phyloP scores from a whole-genome alignment of 2,113 vertebrate species.

The Pelvicachromis taeniatus region DNA sequence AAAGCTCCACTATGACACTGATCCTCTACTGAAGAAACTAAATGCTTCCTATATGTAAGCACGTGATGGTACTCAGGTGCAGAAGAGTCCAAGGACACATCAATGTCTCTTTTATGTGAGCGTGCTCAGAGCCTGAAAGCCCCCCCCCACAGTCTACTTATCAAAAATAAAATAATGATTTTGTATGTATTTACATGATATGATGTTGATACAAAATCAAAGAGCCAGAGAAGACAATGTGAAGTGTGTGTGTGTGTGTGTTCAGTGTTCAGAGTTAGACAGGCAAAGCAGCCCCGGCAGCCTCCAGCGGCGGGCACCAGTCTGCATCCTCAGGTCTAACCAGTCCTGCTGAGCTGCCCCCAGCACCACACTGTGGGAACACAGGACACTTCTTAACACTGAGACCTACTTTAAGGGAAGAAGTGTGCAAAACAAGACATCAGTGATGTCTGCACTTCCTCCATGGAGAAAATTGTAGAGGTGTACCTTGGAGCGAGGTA shows the following conservation, averaged over 20 bases:
- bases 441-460: not conserved
- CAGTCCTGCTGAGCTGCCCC: constrained; percentile 48
- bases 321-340: constrained; percentile 56
- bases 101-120: not conserved
- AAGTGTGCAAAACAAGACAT: not conserved
- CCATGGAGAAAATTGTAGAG: not conserved
- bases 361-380: constrained; percentile 13
- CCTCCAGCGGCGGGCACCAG: constrained; percentile 28
- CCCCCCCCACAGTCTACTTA: not conserved
- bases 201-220: not conserved
- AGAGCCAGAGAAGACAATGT: not conserved
- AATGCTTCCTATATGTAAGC: too few species aligned
- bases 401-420: not conserved
- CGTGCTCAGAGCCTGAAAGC: not conserved
- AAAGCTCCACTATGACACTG: not conserved
- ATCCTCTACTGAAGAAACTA: too few species aligned
- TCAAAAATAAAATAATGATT: not conserved
- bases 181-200: not conserved
- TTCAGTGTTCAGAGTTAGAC: constrained; percentile 37
- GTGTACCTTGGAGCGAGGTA: constrained; percentile 54
- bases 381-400: not conserved
- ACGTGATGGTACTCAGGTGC: too few species aligned
- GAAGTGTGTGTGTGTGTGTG: not conserved
- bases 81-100: not conserved
- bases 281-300: constrained; percentile 47